Percentiles rank a stretch among this genome's conserved stretches.
These are phyloP conservation scores for Drosophila demipolita DNA, from an alignment of 2,888 invertebrate genomes.

Conservation along the genomic window DNA sequence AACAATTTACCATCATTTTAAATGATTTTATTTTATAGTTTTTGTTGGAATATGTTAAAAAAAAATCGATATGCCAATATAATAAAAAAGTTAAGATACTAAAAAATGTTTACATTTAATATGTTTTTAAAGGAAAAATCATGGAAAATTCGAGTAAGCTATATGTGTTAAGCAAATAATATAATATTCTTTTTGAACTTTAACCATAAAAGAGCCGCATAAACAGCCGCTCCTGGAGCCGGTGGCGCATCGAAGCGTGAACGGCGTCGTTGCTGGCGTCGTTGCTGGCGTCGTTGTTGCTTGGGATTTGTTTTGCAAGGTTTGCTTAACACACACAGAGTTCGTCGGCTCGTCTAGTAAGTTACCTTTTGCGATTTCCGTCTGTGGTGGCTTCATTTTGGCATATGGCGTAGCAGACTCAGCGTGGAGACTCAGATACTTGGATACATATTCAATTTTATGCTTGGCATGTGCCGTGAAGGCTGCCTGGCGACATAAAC, in stretches of 20 bases:
- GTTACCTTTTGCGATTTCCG: constrained; percentile 51
- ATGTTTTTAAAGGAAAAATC: too few relatives aligned
- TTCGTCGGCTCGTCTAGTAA: constrained; percentile 56
- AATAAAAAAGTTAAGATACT: background rate
- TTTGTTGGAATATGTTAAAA: background rate
- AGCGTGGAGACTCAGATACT: constrained; percentile 12
- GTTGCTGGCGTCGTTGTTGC: constrained; percentile 24
- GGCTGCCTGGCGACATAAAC: constrained; percentile 63
- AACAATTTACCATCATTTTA: background rate
- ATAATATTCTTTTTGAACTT: too few relatives aligned
- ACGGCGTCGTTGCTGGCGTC: constrained; percentile 22
- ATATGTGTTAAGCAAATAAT: too few relatives aligned
- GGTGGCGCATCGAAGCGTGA: constrained; percentile 48
- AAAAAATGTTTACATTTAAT: too few relatives aligned
- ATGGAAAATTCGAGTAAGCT: too few relatives aligned
- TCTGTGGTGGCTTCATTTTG: constrained; percentile 30
- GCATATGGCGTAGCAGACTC: background rate
- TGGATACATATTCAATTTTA: constrained; percentile 76
- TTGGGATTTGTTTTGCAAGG: constrained; percentile 61
- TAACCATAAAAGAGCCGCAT: too few relatives aligned
- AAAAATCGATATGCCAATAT: background rate
- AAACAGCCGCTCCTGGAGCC: constrained; percentile 33
- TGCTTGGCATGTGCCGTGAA: constrained; percentile 77
- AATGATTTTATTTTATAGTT: background rate
- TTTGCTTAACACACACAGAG: constrained; percentile 71